Evolutionary conservation across 2,113 vertebrate genomes (phyloP).

Genomic region (Neogobius melanostomus): DNA sequence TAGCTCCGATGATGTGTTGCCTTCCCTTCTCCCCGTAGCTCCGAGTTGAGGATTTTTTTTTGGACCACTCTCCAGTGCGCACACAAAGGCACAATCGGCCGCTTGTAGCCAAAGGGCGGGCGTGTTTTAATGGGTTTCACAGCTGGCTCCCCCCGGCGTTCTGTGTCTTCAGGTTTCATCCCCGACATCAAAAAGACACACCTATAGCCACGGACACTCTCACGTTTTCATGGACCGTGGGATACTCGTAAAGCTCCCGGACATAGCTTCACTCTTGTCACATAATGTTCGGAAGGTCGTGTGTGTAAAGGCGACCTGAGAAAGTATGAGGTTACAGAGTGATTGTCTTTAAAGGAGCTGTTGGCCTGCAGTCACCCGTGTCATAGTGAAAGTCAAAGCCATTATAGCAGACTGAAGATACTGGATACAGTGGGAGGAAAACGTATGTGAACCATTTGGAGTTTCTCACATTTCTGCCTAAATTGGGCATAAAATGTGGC

Average conservation of each 20-base stretch:
- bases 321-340: not conserved
- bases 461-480: too few species aligned
- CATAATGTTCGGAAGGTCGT: slow-evolving; percentile 34
- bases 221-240: not conserved
- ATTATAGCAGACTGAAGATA: too few species aligned
- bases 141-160: slow-evolving; percentile 52
- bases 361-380: not conserved
- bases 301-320: slow-evolving; percentile 31
- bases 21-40: slow-evolving; percentile 13
- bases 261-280: slow-evolving; percentile 32
- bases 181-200: slow-evolving; percentile 66
- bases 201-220: slow-evolving; percentile 53
- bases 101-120: slow-evolving; percentile 58
- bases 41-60: slow-evolving; percentile 24
- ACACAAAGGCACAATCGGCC: slow-evolving; percentile 29
- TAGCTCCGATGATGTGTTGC: slow-evolving; percentile 42
- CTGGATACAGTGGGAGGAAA: too few species aligned
- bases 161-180: slow-evolving; percentile 63
- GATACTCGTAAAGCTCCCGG: slow-evolving; percentile 53
- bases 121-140: slow-evolving; percentile 65
- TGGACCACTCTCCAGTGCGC: slow-evolving; percentile 13
- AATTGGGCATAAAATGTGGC: too few species aligned
- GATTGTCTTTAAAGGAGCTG: not conserved
- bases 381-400: not conserved
- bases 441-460: too few species aligned